A percentile compares a stretch with the other conserved stretches of the same genome.
These are phyloP conservation scores for Myripristis murdjan DNA, from an alignment of 2,797 vertebrate species.

Conservation along the genomic window DNA sequence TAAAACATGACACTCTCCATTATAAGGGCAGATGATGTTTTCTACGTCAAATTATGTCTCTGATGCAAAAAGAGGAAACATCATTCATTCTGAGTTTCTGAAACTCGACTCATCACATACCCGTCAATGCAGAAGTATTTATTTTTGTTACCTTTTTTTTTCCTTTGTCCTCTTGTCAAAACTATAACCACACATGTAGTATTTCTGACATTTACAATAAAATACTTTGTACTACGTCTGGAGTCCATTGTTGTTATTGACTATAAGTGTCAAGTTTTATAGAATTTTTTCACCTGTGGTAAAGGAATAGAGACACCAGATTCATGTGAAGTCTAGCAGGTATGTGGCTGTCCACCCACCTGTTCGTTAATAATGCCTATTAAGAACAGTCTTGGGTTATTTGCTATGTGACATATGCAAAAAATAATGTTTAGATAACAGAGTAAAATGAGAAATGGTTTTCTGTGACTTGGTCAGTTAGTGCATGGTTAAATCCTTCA, in stretches of 20 bases:
- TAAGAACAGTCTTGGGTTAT: no score
- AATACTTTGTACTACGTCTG: constrained; percentile 77
- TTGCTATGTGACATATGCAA: no score
- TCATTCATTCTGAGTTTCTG: constrained; percentile 23
- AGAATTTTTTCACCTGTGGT: no score
- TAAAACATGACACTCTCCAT: constrained; percentile 11
- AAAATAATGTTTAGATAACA: no score
- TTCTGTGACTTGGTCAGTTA: no score
- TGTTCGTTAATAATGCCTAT: no score
- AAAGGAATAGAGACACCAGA: no score
- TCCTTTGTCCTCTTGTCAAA: constrained; percentile 60
- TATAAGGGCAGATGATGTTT: constrained; percentile 8
- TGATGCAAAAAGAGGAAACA: constrained; percentile 25
- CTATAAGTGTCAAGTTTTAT: no score
- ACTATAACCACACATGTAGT: constrained; percentile 78
- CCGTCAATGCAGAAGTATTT: constrained; percentile 79
- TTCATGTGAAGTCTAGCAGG: no score
- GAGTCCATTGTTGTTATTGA: not conserved
- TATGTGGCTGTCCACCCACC: no score
- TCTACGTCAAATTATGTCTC: constrained; percentile 24
- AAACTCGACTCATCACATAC: constrained; percentile 38
- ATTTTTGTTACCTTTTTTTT: constrained; percentile 79
- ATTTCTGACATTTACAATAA: constrained; percentile 85
- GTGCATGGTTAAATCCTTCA: no score
- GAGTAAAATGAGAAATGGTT: no score